These are phyloP conservation scores for Drosophila rhopaloa DNA, from an alignment of 1,140 invertebrate species.

Conservation along the genomic window DNA sequence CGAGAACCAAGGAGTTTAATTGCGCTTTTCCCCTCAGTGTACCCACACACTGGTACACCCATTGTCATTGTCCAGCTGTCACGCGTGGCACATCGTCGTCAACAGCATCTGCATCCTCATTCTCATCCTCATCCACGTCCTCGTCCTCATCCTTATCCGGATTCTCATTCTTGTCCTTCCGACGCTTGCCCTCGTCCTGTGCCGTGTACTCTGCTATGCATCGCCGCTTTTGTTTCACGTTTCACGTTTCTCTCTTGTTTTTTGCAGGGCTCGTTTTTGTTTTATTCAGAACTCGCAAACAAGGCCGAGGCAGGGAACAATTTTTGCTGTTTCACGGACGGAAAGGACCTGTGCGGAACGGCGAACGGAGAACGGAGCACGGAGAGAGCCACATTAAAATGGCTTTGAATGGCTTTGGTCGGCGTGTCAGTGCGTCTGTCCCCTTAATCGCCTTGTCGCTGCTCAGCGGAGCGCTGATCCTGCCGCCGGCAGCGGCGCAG, in stretches of 20 bases:
- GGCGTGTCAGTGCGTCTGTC: slow-evolving; percentile 62
- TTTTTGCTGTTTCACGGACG: slow-evolving; percentile 58
- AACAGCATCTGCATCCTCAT: slow-evolving; percentile 43
- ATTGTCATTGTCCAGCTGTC: slow-evolving; percentile 82
- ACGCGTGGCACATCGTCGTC: slow-evolving; percentile 74
- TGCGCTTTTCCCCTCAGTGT: slow-evolving; percentile 10
- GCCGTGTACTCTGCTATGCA: slow-evolving; percentile 67
- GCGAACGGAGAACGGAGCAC: too few relatives aligned
- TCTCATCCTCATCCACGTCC: slow-evolving; percentile 31
- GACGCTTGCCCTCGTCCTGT: slow-evolving; percentile 17
- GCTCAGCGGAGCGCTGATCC: slow-evolving; percentile 65
- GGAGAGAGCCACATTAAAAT: slow-evolving; percentile 70
- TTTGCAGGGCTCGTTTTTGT: slow-evolving; percentile 32
- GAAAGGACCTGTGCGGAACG: slow-evolving; percentile 1
- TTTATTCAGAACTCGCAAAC: slow-evolving; percentile 69
- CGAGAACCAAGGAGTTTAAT: neutral
- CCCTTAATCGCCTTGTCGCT: slow-evolving; percentile 82
- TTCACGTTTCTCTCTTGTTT: slow-evolving; percentile 49
- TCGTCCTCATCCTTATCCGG: slow-evolving; percentile 37
- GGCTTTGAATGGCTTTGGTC: slow-evolving; percentile 79
- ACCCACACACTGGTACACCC: slow-evolving; percentile 27
- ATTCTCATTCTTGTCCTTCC: slow-evolving; percentile 45
- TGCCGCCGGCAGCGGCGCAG: slow-evolving; percentile 68
- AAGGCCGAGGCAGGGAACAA: slow-evolving; percentile 57
- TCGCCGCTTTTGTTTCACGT: slow-evolving; percentile 78